Percentiles rank a stretch among this genome's conserved stretches.
phyloP scores from a whole-genome alignment of 2,888 invertebrate genomes.

The Ditylenchus weischeri region DNA sequence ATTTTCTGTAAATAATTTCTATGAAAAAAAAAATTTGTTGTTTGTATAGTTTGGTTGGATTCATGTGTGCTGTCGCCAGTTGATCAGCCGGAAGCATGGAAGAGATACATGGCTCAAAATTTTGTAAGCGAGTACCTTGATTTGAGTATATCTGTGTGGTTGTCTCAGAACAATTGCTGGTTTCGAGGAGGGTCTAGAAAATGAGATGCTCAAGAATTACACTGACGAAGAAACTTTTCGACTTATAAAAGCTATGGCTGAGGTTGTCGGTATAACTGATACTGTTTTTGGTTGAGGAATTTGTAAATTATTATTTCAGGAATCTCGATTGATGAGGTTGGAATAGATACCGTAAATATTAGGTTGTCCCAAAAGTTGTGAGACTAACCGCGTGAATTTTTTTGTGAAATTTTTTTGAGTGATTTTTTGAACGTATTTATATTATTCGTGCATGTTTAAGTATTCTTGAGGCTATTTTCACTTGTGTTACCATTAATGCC shows the following conservation, averaged over 20 bases:
- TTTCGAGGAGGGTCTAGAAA: conserved; percentile 54
- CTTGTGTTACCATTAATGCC: too few species aligned
- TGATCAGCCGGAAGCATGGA: conserved; percentile 54
- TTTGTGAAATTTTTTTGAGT: too few species aligned
- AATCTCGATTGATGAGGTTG: conserved; percentile 54
- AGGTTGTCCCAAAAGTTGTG: too few species aligned
- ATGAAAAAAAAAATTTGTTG: too few species aligned
- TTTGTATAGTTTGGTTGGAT: conserved; percentile 56
- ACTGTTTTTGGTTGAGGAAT: neutral
- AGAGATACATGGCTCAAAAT: conserved; percentile 54
- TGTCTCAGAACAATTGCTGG: conserved; percentile 49
- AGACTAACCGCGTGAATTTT: too few species aligned
- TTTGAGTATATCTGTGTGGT: neutral
- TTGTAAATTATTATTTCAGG: conserved; percentile 26
- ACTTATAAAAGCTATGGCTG: conserved; percentile 27
- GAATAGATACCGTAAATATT: too few species aligned
- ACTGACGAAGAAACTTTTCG: conserved; percentile 52
- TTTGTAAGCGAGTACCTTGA: conserved; percentile 39
- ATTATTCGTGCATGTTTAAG: too few species aligned
- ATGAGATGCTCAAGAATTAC: conserved; percentile 53
- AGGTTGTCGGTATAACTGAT: neutral
- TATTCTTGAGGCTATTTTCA: too few species aligned
- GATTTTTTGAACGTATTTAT: too few species aligned
- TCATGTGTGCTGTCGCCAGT: conserved; percentile 55
- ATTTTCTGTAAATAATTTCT: too few species aligned